These are phyloP conservation scores for Gymnocheta viridis DNA, from an alignment of 2,888 invertebrate genomes.

Conservation along the genomic window DNA sequence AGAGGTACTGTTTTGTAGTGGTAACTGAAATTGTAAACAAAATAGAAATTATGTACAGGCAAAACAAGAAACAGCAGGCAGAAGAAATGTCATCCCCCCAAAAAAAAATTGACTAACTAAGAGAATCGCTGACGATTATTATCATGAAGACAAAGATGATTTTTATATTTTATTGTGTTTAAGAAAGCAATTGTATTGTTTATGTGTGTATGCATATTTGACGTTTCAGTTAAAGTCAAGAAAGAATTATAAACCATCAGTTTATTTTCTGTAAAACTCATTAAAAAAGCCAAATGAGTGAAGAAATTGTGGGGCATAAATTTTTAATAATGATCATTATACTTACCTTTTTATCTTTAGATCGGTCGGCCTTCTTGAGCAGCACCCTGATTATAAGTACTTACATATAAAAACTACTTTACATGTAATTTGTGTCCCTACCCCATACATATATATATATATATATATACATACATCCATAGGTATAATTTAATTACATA, in stretches of 20 bases:
- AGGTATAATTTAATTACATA: no score
- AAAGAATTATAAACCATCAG: neutral
- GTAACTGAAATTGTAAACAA: constrained; percentile 51
- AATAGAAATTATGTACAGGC: constrained; percentile 24
- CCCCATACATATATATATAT: no score
- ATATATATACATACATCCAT: no score
- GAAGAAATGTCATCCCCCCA: neutral
- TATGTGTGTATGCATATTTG: neutral
- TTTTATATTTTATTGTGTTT: neutral
- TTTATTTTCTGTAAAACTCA: neutral
- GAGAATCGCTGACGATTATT: neutral
- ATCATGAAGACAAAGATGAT: constrained; percentile 20
- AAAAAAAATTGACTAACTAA: neutral
- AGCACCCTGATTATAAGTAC: neutral
- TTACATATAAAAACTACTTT: no score
- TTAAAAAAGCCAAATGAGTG: neutral
- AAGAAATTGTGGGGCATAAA: neutral
- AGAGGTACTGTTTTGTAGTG: neutral
- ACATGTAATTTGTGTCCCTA: no score
- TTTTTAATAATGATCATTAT: neutral
- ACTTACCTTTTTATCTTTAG: neutral
- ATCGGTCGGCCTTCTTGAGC: neutral
- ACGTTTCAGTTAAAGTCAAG: neutral
- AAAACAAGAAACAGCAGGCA: neutral
- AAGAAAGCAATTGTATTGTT: neutral